phyloP scores from a whole-genome alignment of 1,140 invertebrate genomes.

The Drosophila simulans region DNA sequence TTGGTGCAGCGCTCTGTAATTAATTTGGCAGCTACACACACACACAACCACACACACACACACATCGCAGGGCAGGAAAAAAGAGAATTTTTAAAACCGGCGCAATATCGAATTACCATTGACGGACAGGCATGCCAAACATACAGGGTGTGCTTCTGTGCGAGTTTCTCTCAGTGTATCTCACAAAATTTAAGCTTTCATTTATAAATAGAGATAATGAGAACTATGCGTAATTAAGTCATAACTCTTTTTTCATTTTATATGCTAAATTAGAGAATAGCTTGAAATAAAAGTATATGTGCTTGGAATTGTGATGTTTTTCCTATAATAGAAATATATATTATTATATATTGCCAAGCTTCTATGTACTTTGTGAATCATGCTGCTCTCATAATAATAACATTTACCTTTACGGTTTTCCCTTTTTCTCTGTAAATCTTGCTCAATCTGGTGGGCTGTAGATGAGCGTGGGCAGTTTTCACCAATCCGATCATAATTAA shows the following conservation, averaged over 20 bases:
- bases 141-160: constrained; percentile 35
- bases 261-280: too few relatives aligned
- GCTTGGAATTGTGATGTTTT: too few relatives aligned
- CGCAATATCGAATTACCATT: constrained; percentile 78
- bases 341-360: background rate
- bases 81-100: constrained; percentile 75
- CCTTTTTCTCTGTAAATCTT: background rate
- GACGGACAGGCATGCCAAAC: constrained; percentile 38
- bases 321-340: too few relatives aligned
- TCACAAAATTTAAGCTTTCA: background rate
- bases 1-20: constrained; percentile 79
- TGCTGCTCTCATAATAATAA: too few relatives aligned
- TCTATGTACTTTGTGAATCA: too few relatives aligned
- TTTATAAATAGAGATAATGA: too few relatives aligned
- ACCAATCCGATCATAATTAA: constrained; percentile 45
- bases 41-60: constrained; percentile 1
- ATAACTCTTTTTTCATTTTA: too few relatives aligned
- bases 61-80: constrained; percentile 22
- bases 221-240: too few relatives aligned
- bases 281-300: too few relatives aligned
- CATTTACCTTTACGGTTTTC: background rate
- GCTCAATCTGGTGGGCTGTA: constrained; percentile 10
- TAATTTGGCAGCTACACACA: constrained; percentile 73
- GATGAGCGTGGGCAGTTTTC: constrained; percentile 22
- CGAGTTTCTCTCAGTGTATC: constrained; percentile 11